Conservation (phyloP, 2,113 vertebrate genomes). For the Lonchura striata region DNA sequence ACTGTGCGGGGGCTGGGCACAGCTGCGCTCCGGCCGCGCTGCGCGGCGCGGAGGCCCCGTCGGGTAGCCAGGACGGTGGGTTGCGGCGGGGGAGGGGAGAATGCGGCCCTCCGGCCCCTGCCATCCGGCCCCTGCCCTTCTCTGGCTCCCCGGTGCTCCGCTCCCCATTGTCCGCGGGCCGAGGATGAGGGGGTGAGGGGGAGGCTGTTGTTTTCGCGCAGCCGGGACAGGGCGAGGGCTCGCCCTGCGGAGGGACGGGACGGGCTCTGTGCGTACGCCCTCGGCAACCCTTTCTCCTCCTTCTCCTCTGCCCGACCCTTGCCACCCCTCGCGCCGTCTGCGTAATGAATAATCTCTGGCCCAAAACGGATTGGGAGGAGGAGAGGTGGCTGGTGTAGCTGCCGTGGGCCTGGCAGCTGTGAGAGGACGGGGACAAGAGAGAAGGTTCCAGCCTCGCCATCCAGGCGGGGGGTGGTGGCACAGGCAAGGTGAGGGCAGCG, state of each 20-base stretch:
- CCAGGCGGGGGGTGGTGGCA: neutral
- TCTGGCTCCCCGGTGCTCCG: no score
- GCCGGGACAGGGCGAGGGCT: neutral
- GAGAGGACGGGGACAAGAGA: neutral
- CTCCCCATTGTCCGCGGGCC: neutral
- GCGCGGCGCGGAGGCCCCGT: neutral
- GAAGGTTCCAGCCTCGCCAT: neutral
- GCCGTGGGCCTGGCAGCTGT: neutral
- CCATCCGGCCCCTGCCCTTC: neutral
- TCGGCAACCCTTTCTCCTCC: neutral
- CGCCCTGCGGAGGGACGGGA: neutral
- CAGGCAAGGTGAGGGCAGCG: neutral
- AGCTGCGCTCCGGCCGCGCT: neutral
- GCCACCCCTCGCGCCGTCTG: neutral
- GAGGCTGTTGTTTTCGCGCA: neutral
- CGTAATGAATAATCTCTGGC: neutral
- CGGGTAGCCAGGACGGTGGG: neutral
- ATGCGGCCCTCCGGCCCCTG: no score
- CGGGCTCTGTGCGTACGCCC: neutral
- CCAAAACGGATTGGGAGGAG: neutral
- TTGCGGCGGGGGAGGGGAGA: neutral
- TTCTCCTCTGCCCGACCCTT: neutral
- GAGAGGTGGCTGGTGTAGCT: neutral
- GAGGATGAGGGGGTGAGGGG: neutral
- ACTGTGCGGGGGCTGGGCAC: no score